Evolutionary conservation across 2,888 invertebrate species (phyloP).

Genomic region (Taphrorychus bicolor): DNA sequence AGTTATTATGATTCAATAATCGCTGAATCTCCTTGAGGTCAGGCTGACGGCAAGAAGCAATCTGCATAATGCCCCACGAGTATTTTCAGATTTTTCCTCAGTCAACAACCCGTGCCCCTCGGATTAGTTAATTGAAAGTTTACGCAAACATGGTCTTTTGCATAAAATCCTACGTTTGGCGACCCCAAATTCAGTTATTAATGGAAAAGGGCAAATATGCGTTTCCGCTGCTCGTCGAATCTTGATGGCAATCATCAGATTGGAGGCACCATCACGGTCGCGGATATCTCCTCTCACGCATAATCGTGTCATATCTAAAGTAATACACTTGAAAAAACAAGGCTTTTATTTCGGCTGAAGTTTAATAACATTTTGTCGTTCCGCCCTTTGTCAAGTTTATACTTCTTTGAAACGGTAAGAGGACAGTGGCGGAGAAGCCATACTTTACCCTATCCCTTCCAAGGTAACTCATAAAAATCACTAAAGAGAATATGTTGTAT

Average conservation of each 20-base stretch:
- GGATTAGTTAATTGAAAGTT: conserved; percentile 41
- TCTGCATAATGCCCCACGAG: conserved; percentile 29
- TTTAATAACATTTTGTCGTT: conserved; percentile 49
- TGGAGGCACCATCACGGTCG: conserved; percentile 44
- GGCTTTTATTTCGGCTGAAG: conserved; percentile 47
- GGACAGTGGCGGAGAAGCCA: conserved; percentile 22
- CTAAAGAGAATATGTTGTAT: too few relatives aligned
- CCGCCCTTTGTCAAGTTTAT: conserved; percentile 41
- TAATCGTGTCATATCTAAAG: conserved; percentile 58
- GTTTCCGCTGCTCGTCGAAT: conserved; percentile 46
- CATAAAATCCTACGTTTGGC: conserved; percentile 34
- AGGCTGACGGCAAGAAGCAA: conserved; percentile 4
- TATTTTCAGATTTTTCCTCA: conserved; percentile 34
- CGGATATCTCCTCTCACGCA: conserved; percentile 52
- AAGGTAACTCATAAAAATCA: too few relatives aligned
- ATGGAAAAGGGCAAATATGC: conserved; percentile 37
- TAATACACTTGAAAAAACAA: conserved; percentile 50
- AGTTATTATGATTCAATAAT: too few relatives aligned
- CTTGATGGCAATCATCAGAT: conserved; percentile 58
- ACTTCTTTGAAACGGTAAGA: conserved; percentile 32
- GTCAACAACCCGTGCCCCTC: conserved; percentile 26
- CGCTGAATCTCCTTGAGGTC: neutral
- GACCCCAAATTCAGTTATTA: conserved; percentile 25
- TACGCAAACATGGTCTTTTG: conserved; percentile 40
- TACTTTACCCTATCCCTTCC: too few relatives aligned